Conservation (phyloP, 2,797 vertebrate species). For the Tympanoctomys barrerae region DNA sequence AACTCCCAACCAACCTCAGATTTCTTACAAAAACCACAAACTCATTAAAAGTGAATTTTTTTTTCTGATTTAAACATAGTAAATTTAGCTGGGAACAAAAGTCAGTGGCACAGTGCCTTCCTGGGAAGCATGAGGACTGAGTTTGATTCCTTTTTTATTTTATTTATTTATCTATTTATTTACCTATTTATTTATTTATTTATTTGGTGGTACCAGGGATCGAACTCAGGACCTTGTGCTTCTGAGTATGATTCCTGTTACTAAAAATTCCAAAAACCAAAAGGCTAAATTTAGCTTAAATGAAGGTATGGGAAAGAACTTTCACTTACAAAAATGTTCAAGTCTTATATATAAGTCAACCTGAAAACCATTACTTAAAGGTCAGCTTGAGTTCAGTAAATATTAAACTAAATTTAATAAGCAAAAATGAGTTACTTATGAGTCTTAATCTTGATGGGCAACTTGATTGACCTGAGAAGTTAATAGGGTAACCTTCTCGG, state of each 20-base stretch:
- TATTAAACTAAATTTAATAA: neutral
- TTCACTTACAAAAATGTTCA: neutral
- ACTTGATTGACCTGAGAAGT: neutral
- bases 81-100: too few species aligned
- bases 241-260: too few species aligned
- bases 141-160: too few species aligned
- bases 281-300: neutral
- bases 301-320: neutral
- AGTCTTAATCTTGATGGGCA: neutral
- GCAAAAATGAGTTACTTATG: neutral
- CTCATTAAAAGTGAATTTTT: neutral
- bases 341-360: neutral
- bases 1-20: neutral
- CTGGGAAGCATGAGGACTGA: too few species aligned
- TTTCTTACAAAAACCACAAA: neutral
- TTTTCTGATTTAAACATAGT: neutral
- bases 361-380: neutral
- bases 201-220: too few species aligned
- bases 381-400: neutral
- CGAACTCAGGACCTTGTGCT: too few species aligned
- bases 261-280: too few species aligned
- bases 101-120: too few species aligned
- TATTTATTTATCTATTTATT: too few species aligned
- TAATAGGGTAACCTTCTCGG: neutral
- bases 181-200: too few species aligned